phyloP scores from a whole-genome alignment of 2,797 vertebrate species.

The Ctenopoma multispine region DNA sequence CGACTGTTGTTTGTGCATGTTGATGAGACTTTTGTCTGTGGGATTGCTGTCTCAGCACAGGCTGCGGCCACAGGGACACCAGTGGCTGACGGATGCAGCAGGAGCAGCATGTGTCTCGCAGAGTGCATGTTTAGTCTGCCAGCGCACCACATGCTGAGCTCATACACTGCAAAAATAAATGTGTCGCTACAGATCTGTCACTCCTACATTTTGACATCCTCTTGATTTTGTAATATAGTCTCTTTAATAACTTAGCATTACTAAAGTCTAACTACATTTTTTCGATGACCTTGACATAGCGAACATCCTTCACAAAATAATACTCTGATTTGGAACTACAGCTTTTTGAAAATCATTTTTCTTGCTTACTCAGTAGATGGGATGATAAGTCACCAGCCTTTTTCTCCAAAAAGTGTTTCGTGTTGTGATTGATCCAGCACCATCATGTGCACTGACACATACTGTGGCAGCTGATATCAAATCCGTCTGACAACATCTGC shows the following conservation, averaged over 20 bases:
- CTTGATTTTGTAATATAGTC: background rate
- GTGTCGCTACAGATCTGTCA: background rate
- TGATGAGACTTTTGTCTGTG: conserved; percentile 75
- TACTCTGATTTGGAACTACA: too few species aligned
- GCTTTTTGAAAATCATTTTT: too few species aligned
- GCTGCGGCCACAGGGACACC: conserved; percentile 65
- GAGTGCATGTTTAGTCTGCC: conserved; percentile 61
- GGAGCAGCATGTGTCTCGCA: conserved; percentile 59
- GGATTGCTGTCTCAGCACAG: conserved; percentile 77
- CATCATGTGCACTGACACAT: background rate
- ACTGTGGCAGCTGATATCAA: too few species aligned
- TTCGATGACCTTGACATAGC: too few species aligned
- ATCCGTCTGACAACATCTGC: too few species aligned
- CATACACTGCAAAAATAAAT: conserved; percentile 29
- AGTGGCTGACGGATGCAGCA: conserved; percentile 67
- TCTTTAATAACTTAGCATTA: too few species aligned
- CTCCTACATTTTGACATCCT: background rate
- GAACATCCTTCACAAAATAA: too few species aligned
- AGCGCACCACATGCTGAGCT: conserved; percentile 37
- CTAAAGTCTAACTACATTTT: too few species aligned
- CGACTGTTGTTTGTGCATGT: conserved; percentile 60
- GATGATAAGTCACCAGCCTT: too few species aligned
- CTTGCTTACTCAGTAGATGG: too few species aligned
- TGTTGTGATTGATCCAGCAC: background rate
- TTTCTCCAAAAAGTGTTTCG: too few species aligned